phyloP scores from a whole-genome alignment of 1,140 invertebrate genomes.

The Drosophila tani region DNA sequence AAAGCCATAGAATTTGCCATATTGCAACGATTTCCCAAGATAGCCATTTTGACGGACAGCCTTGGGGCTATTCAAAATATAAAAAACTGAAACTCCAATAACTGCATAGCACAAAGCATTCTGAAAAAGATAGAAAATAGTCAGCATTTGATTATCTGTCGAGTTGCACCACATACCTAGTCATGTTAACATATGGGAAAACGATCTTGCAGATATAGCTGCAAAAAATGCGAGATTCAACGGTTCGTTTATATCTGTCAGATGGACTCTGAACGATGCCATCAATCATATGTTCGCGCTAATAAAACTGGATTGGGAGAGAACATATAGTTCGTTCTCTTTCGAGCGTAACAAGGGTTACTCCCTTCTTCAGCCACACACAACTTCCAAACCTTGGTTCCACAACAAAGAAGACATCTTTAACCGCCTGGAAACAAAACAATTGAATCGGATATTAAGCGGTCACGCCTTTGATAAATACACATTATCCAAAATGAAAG shows the following conservation, averaged over 20 bases:
- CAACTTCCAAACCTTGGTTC: no score
- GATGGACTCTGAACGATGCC: not conserved
- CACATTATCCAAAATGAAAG: conserved; percentile 2
- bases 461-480: conserved; percentile 1
- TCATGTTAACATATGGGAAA: not conserved
- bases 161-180: not conserved
- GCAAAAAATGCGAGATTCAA: not conserved
- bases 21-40: no score
- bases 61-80: not conserved
- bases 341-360: not conserved
- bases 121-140: not conserved
- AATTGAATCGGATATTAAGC: not conserved
- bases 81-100: not conserved
- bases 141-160: not conserved
- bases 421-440: not conserved
- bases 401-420: not conserved
- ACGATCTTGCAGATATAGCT: not conserved
- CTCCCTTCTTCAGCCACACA: no score
- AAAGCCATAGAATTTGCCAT: not conserved
- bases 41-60: not conserved
- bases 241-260: not conserved
- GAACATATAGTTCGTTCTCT: not conserved
- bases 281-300: not conserved
- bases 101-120: not conserved
- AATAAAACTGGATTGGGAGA: no score